phyloP scores from a whole-genome alignment of 2,113 vertebrate genomes.

The Micromys minutus region DNA sequence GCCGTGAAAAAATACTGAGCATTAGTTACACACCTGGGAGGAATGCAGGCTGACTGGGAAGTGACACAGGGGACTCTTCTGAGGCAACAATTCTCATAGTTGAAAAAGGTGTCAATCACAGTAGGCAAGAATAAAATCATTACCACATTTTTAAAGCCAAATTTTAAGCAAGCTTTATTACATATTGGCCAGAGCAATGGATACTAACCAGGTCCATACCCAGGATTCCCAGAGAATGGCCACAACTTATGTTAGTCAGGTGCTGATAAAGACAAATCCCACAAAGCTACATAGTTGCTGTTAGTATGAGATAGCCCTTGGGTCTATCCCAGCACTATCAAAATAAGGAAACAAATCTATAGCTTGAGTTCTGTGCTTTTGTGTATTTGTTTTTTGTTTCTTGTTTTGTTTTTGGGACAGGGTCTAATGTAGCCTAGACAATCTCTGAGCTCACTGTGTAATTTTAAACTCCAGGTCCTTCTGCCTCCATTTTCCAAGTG shows the following conservation, averaged over 20 bases:
- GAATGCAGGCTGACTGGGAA: too few species aligned
- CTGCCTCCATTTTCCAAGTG: neutral
- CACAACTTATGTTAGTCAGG: too few species aligned
- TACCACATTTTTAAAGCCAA: neutral
- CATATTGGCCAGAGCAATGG: too few species aligned
- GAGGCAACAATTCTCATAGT: neutral
- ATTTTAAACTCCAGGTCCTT: neutral
- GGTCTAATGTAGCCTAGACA: neutral
- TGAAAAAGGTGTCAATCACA: neutral
- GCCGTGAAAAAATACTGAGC: neutral
- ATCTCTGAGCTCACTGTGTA: neutral
- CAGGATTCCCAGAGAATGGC: too few species aligned
- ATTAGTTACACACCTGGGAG: neutral
- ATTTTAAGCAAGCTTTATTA: too few species aligned
- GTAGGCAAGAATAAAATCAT: too few species aligned
- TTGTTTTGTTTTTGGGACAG: neutral
- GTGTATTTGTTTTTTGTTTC: neutral
- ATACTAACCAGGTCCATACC: too few species aligned
- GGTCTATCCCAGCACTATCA: neutral
- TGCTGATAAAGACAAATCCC: too few species aligned
- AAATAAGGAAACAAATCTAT: neutral
- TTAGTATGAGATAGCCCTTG: neutral
- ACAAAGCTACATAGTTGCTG: too few species aligned
- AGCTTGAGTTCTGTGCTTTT: neutral
- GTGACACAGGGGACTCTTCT: neutral